Evolutionary conservation across 2,888 invertebrate genomes (phyloP).

Genomic region (Meiosimyza decipiens): DNA sequence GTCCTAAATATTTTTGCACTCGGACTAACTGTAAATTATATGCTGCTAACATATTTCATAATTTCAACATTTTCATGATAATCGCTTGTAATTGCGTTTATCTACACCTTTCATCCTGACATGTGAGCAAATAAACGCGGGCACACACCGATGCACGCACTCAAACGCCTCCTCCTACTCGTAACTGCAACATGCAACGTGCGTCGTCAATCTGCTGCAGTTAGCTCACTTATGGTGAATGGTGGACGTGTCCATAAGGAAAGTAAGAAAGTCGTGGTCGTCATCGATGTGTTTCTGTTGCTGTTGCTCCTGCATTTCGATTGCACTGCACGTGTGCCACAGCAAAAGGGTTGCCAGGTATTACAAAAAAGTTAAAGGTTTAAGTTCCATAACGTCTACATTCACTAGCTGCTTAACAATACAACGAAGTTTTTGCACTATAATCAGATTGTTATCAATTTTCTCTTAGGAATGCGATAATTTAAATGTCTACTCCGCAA

Average conservation of each 20-base stretch:
- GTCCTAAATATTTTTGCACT: conserved; percentile 12
- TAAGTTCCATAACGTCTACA: too few relatives aligned
- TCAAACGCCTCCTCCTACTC: conserved; percentile 6
- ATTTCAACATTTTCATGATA: conserved; percentile 57
- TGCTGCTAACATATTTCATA: conserved; percentile 54
- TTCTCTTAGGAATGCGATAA: too few relatives aligned
- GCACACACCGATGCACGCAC: conserved; percentile 3
- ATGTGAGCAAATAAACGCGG: conserved; percentile 59
- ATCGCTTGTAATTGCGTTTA: conserved; percentile 66
- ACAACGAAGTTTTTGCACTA: too few relatives aligned
- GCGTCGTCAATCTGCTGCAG: background rate
- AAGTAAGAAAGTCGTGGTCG: too few relatives aligned
- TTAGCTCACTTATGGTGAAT: too few relatives aligned
- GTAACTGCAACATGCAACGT: background rate
- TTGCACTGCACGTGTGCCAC: conserved; percentile 15
- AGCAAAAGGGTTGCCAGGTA: background rate
- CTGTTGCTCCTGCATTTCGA: background rate
- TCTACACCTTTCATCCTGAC: conserved; percentile 64
- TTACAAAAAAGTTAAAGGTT: too few relatives aligned
- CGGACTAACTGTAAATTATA: conserved; percentile 64
- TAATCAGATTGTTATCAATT: too few relatives aligned
- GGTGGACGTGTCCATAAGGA: too few relatives aligned
- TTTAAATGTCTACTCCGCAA: too few relatives aligned
- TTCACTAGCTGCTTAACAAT: background rate
- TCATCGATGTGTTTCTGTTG: too few relatives aligned